phyloP scores from a whole-genome alignment of 2,797 vertebrate species.

The Syngnathus acus region DNA sequence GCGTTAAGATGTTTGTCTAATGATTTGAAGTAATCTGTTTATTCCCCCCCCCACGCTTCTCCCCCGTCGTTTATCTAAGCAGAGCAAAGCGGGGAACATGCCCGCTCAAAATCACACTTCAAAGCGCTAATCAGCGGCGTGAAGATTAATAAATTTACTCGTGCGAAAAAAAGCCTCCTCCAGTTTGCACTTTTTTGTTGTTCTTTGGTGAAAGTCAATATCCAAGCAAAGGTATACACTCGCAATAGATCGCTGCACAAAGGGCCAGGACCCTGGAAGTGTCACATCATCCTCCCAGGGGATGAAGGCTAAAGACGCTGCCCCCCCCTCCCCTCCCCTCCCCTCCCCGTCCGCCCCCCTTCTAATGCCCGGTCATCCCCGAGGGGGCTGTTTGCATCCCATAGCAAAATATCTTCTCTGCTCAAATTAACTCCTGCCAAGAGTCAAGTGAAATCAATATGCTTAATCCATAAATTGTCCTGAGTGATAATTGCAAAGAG shows the following conservation, averaged over 20 bases:
- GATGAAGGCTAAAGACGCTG: slow-evolving; percentile 53
- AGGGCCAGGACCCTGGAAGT: slow-evolving; percentile 36
- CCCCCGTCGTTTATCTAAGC: slow-evolving; percentile 58
- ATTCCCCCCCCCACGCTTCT: slow-evolving; percentile 19
- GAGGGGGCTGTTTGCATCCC: slow-evolving; percentile 47
- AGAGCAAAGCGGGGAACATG: slow-evolving; percentile 47
- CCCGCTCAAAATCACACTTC: slow-evolving; percentile 61
- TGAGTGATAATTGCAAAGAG: slow-evolving; percentile 66
- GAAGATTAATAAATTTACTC: slow-evolving; percentile 61
- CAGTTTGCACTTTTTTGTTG: slow-evolving; percentile 23
- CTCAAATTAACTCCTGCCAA: slow-evolving; percentile 58
- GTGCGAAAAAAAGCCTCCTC: slow-evolving; percentile 34
- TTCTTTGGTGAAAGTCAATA: slow-evolving; percentile 48
- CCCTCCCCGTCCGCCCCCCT: slow-evolving; percentile 15
- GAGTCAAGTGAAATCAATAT: slow-evolving; percentile 75
- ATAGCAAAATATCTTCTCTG: slow-evolving; percentile 51
- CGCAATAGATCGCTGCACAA: slow-evolving; percentile 36
- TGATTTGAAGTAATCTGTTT: slow-evolving; percentile 70
- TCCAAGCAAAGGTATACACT: slow-evolving; percentile 25
- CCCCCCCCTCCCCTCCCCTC: slow-evolving; percentile 50
- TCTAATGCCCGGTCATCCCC: slow-evolving; percentile 10
- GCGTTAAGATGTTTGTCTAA: slow-evolving; percentile 63
- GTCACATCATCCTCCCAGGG: slow-evolving; percentile 43
- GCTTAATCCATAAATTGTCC: slow-evolving; percentile 72
- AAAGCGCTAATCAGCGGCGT: slow-evolving; percentile 59